These are phyloP conservation scores for Pseudococcus longispinus DNA, from an alignment of 2,888 invertebrate species.

Conservation along the genomic window DNA sequence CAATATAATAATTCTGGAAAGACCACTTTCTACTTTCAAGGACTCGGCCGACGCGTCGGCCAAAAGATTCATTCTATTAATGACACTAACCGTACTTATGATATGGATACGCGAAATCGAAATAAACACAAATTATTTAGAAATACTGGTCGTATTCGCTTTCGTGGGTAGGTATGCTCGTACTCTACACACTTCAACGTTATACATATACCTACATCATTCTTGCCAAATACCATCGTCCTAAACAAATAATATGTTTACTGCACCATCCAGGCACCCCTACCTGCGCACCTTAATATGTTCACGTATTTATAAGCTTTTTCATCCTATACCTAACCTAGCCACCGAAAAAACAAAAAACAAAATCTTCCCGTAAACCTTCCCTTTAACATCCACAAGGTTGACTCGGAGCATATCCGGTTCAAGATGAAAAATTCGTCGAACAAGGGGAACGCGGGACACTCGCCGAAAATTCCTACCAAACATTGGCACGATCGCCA, in stretches of 20 bases:
- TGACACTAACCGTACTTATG: conserved; percentile 24
- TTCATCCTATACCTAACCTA: background rate
- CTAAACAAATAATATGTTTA: background rate
- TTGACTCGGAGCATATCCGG: background rate
- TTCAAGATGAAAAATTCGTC: background rate
- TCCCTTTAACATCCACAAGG: background rate
- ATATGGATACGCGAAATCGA: conserved; percentile 10
- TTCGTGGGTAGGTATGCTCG: too few relatives aligned
- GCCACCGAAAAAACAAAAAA: background rate
- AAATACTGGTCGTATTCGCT: background rate
- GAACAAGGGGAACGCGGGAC: background rate
- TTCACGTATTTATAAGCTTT: background rate
- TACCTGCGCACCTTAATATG: background rate
- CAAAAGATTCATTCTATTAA: conserved; percentile 45
- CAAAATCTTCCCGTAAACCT: background rate
- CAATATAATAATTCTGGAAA: conserved; percentile 45
- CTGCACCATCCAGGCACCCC: background rate
- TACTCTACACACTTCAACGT: background rate
- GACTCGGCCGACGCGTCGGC: conserved; percentile 41
- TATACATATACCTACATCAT: background rate
- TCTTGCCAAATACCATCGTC: background rate
- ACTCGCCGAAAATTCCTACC: background rate
- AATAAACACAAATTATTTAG: conserved; percentile 31
- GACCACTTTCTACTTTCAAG: conserved; percentile 56
- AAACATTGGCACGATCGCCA: background rate